Evolutionary conservation across 1,140 invertebrate species (phyloP).

Genomic region (Streblospio benedicti): DNA sequence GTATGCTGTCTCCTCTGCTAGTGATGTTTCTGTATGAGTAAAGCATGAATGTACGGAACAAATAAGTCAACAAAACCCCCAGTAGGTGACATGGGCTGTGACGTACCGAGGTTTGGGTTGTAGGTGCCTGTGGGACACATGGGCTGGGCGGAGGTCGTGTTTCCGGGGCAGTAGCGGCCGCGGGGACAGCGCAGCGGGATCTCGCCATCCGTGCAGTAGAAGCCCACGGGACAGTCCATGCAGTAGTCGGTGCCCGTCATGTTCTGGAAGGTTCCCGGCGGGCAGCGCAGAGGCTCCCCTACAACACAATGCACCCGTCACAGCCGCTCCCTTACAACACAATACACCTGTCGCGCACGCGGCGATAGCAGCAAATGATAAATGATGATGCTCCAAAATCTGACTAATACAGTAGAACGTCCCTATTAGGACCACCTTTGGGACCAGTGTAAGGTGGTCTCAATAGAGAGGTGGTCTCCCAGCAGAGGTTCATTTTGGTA

Average conservation of each 20-base stretch:
- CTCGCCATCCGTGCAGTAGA: constrained; percentile 35
- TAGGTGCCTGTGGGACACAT: constrained; percentile 39
- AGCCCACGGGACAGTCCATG: constrained; percentile 36
- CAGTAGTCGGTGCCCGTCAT: constrained; percentile 29
- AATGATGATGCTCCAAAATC: background rate
- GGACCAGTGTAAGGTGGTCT: no score
- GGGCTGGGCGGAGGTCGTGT: constrained; percentile 31
- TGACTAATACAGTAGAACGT: no score
- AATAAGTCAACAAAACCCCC: no score
- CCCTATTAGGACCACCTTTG: no score
- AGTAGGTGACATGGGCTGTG: no score
- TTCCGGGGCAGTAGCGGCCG: constrained; percentile 40
- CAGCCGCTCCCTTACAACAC: no score
- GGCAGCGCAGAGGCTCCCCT: constrained; percentile 31
- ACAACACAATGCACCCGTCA: background rate
- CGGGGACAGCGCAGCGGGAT: constrained; percentile 28
- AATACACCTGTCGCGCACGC: background rate
- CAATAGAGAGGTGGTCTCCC: no score
- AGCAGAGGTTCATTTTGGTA: no score
- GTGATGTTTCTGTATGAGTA: no score
- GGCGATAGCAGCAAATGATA: background rate
- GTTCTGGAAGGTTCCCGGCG: constrained; percentile 35
- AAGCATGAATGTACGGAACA: no score
- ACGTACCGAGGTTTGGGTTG: constrained; percentile 32
- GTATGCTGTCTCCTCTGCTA: no score